Percentiles rank a stretch among this genome's conserved stretches.
These are phyloP conservation scores for Lutraria lutraria DNA, from an alignment of 2,888 invertebrate genomes.

Conservation along the genomic window DNA sequence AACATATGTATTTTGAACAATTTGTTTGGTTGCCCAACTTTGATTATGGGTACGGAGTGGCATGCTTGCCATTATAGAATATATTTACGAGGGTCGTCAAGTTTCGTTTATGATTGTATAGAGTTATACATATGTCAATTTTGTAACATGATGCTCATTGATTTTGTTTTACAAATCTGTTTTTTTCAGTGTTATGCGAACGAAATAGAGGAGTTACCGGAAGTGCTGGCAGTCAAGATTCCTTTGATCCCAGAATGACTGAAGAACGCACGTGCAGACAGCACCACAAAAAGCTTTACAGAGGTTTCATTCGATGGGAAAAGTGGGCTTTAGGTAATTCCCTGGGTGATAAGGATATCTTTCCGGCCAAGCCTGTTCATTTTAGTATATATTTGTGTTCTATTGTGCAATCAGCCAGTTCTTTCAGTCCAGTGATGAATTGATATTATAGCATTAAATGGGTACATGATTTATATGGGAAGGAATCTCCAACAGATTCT, in stretches of 20 bases:
- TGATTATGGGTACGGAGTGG: no score
- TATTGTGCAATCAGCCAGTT: constrained; percentile 49
- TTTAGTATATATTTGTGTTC: constrained; percentile 55
- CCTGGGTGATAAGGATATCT: constrained; percentile 47
- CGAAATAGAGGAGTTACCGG: constrained; percentile 45
- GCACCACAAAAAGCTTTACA: constrained; percentile 37
- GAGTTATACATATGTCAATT: no score
- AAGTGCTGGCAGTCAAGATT: constrained; percentile 50
- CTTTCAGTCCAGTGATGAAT: constrained; percentile 51
- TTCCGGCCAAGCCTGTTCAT: constrained; percentile 57
- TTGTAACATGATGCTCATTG: no score
- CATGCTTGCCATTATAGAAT: no score
- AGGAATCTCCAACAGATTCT: constrained; percentile 46
- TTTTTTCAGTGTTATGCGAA: constrained; percentile 44
- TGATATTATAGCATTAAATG: constrained; percentile 62
- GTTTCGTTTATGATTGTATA: no score
- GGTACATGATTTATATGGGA: constrained; percentile 43
- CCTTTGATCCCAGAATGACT: constrained; percentile 44
- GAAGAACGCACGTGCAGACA: constrained; percentile 27
- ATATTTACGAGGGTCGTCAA: no score
- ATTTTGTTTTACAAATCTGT: neutral
- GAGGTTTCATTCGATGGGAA: constrained; percentile 55
- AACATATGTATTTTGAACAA: no score
- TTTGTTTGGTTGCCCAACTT: no score
- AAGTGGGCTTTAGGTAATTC: constrained; percentile 45